These are phyloP conservation scores for Trypoxylus dichotomus DNA, from an alignment of 1,140 invertebrate genomes.

Conservation along the genomic window DNA sequence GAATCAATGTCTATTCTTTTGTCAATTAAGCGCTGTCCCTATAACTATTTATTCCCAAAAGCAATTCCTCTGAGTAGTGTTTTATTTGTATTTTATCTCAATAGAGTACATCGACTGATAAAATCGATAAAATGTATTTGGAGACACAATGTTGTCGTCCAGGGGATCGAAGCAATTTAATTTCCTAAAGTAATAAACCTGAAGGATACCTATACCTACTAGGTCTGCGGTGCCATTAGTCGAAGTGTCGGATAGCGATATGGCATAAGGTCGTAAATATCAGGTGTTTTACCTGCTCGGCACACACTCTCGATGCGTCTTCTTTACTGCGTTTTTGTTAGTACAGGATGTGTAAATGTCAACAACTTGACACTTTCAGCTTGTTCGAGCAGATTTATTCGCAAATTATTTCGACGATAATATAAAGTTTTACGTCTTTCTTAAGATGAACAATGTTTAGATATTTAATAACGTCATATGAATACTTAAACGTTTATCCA, in stretches of 20 bases:
- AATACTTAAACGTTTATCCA: neutral
- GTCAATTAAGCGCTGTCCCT: neutral
- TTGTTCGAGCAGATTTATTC: slow-evolving; percentile 24
- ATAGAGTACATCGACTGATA: neutral
- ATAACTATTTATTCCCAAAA: neutral
- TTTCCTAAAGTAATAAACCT: slow-evolving; percentile 18
- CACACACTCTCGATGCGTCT: slow-evolving; percentile 18
- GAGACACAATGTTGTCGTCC: slow-evolving; percentile 10
- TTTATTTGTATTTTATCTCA: neutral
- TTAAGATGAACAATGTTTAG: neutral
- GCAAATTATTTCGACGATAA: slow-evolving; percentile 24
- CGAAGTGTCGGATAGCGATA: slow-evolving; percentile 24
- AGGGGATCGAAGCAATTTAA: slow-evolving; percentile 15
- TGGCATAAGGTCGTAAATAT: slow-evolving; percentile 23
- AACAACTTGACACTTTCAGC: slow-evolving; percentile 25
- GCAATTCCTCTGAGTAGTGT: neutral
- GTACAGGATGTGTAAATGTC: slow-evolving; percentile 19
- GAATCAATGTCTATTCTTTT: neutral
- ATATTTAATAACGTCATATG: neutral
- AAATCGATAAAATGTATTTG: slow-evolving; percentile 6
- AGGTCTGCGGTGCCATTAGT: neutral
- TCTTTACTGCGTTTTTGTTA: slow-evolving; percentile 26
- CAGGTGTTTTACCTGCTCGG: slow-evolving; percentile 8
- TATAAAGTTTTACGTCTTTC: slow-evolving; percentile 12
- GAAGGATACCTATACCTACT: slow-evolving; percentile 7